Evolutionary conservation across 2,888 invertebrate species (phyloP).

Genomic region (Oasisia sp.): DNA sequence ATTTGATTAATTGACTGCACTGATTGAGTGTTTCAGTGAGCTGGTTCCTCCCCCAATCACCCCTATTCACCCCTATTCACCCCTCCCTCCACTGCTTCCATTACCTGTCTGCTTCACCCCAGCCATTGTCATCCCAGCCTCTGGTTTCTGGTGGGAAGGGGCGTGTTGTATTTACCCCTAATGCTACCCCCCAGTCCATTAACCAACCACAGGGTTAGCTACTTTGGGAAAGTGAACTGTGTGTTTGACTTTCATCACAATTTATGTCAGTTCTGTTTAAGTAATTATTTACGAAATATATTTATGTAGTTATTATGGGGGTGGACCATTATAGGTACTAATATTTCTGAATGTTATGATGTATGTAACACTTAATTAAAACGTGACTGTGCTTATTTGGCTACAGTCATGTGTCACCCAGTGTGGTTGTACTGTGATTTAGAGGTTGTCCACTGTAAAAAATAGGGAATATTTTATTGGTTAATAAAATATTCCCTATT

Average conservation of each 20-base stretch:
- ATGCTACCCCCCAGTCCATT: not conserved
- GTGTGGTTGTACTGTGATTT: too few species aligned
- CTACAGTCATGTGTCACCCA: too few species aligned
- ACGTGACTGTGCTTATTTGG: too few species aligned
- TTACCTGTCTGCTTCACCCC: not conserved
- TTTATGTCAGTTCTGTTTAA: too few species aligned
- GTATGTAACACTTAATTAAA: too few species aligned
- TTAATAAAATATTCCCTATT: too few species aligned
- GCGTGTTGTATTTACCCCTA: not conserved
- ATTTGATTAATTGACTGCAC: constrained; percentile 17
- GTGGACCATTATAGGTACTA: too few species aligned
- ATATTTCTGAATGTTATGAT: too few species aligned
- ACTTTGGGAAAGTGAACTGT: not conserved
- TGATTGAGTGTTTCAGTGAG: not conserved
- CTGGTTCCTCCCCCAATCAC: not conserved
- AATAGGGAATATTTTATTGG: too few species aligned
- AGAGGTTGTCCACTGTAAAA: too few species aligned
- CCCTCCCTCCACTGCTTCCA: not conserved
- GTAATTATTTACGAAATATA: too few species aligned
- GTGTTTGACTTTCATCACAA: not conserved
- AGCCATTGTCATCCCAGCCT: not conserved
- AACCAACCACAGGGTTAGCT: not conserved
- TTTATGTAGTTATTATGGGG: too few species aligned
- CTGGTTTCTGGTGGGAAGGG: not conserved
- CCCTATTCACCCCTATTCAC: not conserved